Evolutionary conservation across 2,888 invertebrate species (phyloP), one percentile per base, ranked within the genome.

Genomic region (Cheilosia pagana): DNA sequence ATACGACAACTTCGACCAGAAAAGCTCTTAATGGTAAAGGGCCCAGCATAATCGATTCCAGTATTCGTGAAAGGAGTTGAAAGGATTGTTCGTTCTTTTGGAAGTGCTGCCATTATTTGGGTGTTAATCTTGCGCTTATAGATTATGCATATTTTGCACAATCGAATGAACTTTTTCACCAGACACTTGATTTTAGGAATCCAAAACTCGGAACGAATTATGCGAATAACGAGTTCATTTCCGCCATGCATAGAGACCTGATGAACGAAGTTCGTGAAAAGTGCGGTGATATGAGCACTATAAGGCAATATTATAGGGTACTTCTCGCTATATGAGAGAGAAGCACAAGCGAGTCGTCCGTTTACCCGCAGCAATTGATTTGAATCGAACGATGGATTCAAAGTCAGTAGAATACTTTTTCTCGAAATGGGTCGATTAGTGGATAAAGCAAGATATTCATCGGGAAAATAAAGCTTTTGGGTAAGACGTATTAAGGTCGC

Each of bases 11-110:
- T 48, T 10, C 48, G 5, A 8, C 48, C 48, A 19, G 48, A 19
- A 48, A 48, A 48, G 10, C 48, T 48, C 5, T 48, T 48, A 21
- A 48, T 48, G 19, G 16, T 19, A 8, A 19, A 19, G 7, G 39
- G 14, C 14, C 39, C 39, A 8, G 39, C 39, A 14, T 14, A 39
- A 12, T 39, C 39, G 10, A 39, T 39, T 2, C 39, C 39, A 39
- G 14, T 10, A 14, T 39, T 39, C 10, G 39, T n/a, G 1, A 41
- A 41, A 41, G 41, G 41, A 0, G n/a, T 41, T 4, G 41, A 41
- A 14, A 41, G n/a, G 5, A 41, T 14, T 41, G 48, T 55, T 41
- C 35, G 60, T 67, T n/a, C 60, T 68, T 12, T 57, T 25, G 3
- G 23, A 31, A 14, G 68, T 31, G 10, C 50, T 16, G 2, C 67